These are phyloP conservation scores for Brachionus koreanus DNA, from an alignment of 1,140 invertebrate species.

Conservation along the genomic window DNA sequence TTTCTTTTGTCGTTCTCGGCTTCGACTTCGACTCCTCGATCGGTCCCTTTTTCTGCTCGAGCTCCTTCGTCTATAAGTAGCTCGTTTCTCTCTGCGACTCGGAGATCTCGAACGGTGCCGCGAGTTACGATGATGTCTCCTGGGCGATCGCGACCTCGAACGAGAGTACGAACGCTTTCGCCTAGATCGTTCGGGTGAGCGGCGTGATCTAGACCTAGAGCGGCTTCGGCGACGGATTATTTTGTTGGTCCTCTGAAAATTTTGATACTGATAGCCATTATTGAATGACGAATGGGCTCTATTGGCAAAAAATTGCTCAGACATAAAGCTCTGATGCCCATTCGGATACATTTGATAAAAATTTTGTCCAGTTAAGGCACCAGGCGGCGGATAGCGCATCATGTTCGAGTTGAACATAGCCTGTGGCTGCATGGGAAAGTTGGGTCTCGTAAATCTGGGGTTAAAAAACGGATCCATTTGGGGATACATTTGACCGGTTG, in stretches of 20 bases:
- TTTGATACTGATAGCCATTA: neutral
- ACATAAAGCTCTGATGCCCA: neutral
- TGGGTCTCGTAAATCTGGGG: neutral
- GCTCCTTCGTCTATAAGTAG: neutral
- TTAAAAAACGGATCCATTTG: slow-evolving; percentile 13
- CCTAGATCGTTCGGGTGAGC: neutral
- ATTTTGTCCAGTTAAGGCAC: neutral
- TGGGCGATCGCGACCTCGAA: neutral
- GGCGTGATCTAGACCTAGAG: neutral
- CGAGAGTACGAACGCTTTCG: neutral
- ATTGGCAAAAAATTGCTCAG: neutral
- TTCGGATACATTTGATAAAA: slow-evolving; percentile 9
- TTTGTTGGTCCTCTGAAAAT: neutral
- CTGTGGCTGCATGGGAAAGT: neutral
- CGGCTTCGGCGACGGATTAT: neutral
- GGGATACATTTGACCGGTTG: neutral
- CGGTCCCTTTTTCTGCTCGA: neutral
- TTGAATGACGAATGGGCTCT: neutral
- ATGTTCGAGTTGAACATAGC: neutral
- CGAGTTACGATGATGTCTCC: neutral
- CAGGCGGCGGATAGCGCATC: neutral
- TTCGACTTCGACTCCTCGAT: neutral
- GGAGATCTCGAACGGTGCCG: neutral
- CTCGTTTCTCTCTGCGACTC: neutral
- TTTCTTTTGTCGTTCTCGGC: neutral